Conservation (phyloP, 2,888 invertebrate genomes). For the Mythimna albipuncta region DNA sequence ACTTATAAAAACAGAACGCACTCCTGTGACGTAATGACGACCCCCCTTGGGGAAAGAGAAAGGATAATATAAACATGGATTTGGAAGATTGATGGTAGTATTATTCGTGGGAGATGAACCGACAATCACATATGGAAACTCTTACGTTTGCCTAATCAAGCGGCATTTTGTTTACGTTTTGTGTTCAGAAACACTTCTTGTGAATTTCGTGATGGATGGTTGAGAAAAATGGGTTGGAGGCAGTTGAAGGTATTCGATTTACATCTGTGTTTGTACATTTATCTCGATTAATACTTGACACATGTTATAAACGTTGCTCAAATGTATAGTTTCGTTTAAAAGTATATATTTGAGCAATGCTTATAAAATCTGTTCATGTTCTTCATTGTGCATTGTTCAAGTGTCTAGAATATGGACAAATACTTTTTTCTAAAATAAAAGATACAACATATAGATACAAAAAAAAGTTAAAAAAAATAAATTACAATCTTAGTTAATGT, state of each 20-base stretch:
- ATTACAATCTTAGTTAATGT: too few relatives aligned
- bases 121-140: slow-evolving; percentile 63
- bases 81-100: slow-evolving; percentile 69
- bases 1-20: slow-evolving; percentile 21
- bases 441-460: too few relatives aligned
- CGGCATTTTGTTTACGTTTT: slow-evolving; percentile 36
- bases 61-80: slow-evolving; percentile 67
- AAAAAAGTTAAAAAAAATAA: too few relatives aligned
- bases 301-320: background rate
- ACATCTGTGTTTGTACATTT: background rate
- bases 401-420: too few relatives aligned
- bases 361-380: too few relatives aligned
- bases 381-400: too few relatives aligned
- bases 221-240: slow-evolving; percentile 1
- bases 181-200: slow-evolving; percentile 2
- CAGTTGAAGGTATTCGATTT: background rate
- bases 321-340: too few relatives aligned
- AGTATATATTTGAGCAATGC: too few relatives aligned
- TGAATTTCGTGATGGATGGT: slow-evolving; percentile 20
- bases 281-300: background rate
- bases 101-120: slow-evolving; percentile 66
- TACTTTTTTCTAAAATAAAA: too few relatives aligned
- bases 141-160: slow-evolving; percentile 57
- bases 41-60: slow-evolving; percentile 58
- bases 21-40: slow-evolving; percentile 46